Evolutionary conservation across 1,140 invertebrate genomes (phyloP).

Genomic region (Chymomyza costata): DNA sequence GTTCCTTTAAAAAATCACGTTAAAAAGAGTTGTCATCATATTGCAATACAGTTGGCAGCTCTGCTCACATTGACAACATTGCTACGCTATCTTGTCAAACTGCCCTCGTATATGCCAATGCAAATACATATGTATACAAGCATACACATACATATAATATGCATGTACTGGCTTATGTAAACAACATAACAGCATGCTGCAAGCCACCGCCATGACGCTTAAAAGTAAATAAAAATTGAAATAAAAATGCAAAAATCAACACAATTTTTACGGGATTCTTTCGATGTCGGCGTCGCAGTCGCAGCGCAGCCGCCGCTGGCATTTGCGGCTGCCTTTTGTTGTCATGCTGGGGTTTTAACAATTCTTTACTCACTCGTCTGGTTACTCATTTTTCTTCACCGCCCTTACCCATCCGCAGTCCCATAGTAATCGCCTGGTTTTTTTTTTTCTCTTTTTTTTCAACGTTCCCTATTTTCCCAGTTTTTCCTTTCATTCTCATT

Average conservation of each 20-base stretch:
- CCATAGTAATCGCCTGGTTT: not conserved
- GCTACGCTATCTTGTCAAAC: too few relatives aligned
- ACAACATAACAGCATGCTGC: conserved; percentile 26
- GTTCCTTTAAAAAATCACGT: too few relatives aligned
- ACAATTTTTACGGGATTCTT: conserved; percentile 24
- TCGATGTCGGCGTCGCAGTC: too few relatives aligned
- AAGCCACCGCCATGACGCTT: not conserved
- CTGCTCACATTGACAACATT: too few relatives aligned
- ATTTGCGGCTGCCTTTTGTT: conserved; percentile 16
- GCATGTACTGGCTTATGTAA: conserved; percentile 23
- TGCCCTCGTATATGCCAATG: too few relatives aligned
- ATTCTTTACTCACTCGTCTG: too few relatives aligned
- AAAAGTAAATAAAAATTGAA: conserved; percentile 23
- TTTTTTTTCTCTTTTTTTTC: conserved; percentile 13
- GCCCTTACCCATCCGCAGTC: not conserved
- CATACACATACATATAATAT: too few relatives aligned
- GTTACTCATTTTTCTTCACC: not conserved
- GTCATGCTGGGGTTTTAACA: conserved; percentile 17
- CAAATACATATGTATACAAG: too few relatives aligned
- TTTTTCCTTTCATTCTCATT: conserved; percentile 2
- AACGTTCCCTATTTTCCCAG: conserved; percentile 3
- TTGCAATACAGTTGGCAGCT: too few relatives aligned
- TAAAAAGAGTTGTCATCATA: too few relatives aligned
- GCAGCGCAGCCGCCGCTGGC: too few relatives aligned
- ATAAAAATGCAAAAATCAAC: conserved; percentile 47